Evolutionary conservation across 1,140 invertebrate species (phyloP), one percentile per base, ranked within the genome.

Genomic region (Drosophila nebulosa): DNA sequence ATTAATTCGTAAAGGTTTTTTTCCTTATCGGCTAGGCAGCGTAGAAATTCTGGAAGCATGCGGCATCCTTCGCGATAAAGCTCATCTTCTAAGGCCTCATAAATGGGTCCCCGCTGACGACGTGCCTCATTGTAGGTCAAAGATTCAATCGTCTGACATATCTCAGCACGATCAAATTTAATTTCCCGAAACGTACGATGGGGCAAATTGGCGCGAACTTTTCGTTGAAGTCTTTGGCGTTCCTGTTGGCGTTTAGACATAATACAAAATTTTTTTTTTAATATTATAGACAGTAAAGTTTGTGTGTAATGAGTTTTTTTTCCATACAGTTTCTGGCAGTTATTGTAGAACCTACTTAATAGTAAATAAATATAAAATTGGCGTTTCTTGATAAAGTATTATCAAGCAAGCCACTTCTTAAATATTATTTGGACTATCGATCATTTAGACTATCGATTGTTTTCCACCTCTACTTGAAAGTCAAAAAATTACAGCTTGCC

Each of bases 1-100:
- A 77, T 27, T 2, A 73, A 59, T 0, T 88, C 70, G 16, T 75
- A 88, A 3, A 90, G 53, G 0, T 59, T 36, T 35, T 79, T 21
- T 68, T 90, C 88, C 65, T 83, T 83, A 9, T 67, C 68, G 56
- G 84, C 84, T 58, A 89, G 60, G 12, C 79, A 89, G 5, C 46
- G 66, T 22, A 88, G 5, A 3, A 88, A 84, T 5, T 83, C 79
- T 3, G 83, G 84, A 46, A 83, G 35, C 69, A 77, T 64, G 14
- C 32, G 32, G 51, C 83, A 88, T 4, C 83, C 84, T 0, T 36
- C 66, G 6, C 77, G 63, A 6, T 72, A 79, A 22, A 30, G 27
- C 27, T 30, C 27, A 10, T 81, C 79, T 27, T 83, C 65, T 22
- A 88, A 46, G 0, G 84, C 83, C 27, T 30, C 27, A 9, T 30